Base-by-base conservation (phyloP, 2,888 invertebrate species). In the Drosophila eohydei region DNA sequence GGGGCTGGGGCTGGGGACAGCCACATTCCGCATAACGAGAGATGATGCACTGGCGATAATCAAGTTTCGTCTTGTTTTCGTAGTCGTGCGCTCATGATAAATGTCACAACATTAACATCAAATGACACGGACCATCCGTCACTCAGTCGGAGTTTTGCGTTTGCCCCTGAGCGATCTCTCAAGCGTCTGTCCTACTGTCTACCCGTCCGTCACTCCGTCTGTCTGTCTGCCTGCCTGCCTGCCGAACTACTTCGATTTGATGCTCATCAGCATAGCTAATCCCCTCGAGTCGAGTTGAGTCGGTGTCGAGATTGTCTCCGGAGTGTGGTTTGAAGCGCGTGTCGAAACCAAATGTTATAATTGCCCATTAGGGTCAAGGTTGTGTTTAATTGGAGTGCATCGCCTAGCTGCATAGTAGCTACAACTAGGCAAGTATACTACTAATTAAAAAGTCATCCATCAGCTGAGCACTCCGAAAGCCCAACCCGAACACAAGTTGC, bases 41-140 rank as follows among this genome's bases (percentile, higher is more conserved):
- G 84, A 87, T 88, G 85, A 88, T 88, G 89, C 86, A 89, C 85
- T 85, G 85, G 79, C 78, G 88, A 89, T 88, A 88, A 88, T 88
- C 89, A 88, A 83, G 89, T 83, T 84, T 82, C 79, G 87, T 83
- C 84, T 89, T 88, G 87, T 86, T 86, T 79, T 89, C 89, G 72
- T 83, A 77, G 89, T 82, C 89, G 81, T 81, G 81, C 84, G 89
- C 90, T 88, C 86, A 89, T 92, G 92, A 92, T 92, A 87, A 92
- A 92, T 92, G 92, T 92, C 92, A 91, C 90, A 92, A 91, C 92
- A 92, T 92, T 92, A 92, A 92, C 92, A 91, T 91, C 90, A 81
- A 90, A 92, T 92, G 92, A 92, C 92, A 92, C 81, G 92, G 85
- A 91, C 90, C 92, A 92, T 92, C 92, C 91, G 92, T 92, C 92